Evolutionary conservation across 2,888 invertebrate species (phyloP), one percentile per base, ranked within the genome.

Genomic region (Melinaea menophilus): DNA sequence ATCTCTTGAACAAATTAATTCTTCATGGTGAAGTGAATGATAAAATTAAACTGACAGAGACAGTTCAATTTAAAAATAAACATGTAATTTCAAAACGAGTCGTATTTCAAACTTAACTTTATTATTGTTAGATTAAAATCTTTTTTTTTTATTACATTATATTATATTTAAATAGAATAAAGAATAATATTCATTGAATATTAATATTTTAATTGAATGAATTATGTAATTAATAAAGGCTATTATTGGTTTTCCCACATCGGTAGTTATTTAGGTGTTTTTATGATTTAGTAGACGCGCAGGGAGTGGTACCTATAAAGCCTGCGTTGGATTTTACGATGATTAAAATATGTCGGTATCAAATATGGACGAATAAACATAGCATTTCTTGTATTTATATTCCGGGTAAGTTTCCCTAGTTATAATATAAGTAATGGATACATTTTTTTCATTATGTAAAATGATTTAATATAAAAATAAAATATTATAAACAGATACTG

Each of bases 1-100:
- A 78, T 77, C 80, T 79, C 79, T 84, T 84, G 81, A 88, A 86
- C 81, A 86, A 86, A 88, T 89, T 88, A 85, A 87, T 85, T 87
- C 67, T 87, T 83, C 83, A 84, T 83, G 82, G 83, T 78, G 77
- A 81, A 82, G 79, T 88, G 86, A 87, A 85, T 85, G 82, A 79
- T 79, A 76, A 85, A 86, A 86, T 81, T 84, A 87, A 84, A 85
- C 84, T 85, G 67, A 86, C 81, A 80, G 82, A 86, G 85, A 85
- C 79, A 81, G 79, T 76, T 79, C 78, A 51, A 82, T 82, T 84
- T 81, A 80, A 78, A 79, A 79, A 84, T 85, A 86, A 84, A 86
- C 83, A 85, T 85, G 82, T 86, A 86, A 86, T 83, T 84, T 78
- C 86, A 86, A 83, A 77, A 73, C 48, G 22, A 48, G 5, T 51